A percentile compares a stretch with the other conserved stretches of the same genome.
Evolutionary conservation across 2,797 vertebrate genomes (phyloP).

Genomic region (Pteropus rufus): DNA sequence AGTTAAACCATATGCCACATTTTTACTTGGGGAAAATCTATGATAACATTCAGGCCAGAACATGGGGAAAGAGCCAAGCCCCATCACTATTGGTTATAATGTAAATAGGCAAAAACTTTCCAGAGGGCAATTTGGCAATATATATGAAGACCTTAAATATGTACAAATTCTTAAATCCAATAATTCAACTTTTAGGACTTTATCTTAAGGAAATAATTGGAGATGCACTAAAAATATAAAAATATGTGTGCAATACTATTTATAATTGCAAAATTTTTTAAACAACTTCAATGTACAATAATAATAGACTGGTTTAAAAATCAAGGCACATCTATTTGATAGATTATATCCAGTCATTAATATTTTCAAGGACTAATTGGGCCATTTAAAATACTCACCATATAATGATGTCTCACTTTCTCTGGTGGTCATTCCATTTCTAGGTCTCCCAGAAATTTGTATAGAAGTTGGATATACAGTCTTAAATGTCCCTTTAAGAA

Average conservation of each 20-base stretch:
- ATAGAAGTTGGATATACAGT: not conserved
- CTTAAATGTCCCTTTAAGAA: not conserved
- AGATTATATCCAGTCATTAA: not conserved
- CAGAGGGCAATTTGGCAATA: not conserved
- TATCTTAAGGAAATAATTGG: not conserved
- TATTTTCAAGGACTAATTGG: not conserved
- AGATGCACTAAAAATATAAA: not conserved
- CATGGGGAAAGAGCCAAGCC: not conserved
- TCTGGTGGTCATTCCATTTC: not conserved
- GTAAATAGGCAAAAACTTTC: not conserved
- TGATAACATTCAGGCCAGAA: not conserved
- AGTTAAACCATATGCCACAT: not conserved
- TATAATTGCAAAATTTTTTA: not conserved
- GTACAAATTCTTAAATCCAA: not conserved
- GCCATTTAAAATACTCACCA: not conserved
- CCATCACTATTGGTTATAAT: not conserved
- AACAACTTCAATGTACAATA: not conserved
- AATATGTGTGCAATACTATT: not conserved
- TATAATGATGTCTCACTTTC: not conserved
- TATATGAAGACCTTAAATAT: not conserved
- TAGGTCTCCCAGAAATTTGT: not conserved
- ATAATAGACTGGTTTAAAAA: conserved; percentile 12
- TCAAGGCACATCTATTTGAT: not conserved
- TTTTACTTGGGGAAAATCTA: not conserved
- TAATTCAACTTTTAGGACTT: not conserved